Percentiles rank a stretch among this genome's conserved stretches.
Conservation (phyloP, 2,113 vertebrate species). For the Morone saxatilis region DNA sequence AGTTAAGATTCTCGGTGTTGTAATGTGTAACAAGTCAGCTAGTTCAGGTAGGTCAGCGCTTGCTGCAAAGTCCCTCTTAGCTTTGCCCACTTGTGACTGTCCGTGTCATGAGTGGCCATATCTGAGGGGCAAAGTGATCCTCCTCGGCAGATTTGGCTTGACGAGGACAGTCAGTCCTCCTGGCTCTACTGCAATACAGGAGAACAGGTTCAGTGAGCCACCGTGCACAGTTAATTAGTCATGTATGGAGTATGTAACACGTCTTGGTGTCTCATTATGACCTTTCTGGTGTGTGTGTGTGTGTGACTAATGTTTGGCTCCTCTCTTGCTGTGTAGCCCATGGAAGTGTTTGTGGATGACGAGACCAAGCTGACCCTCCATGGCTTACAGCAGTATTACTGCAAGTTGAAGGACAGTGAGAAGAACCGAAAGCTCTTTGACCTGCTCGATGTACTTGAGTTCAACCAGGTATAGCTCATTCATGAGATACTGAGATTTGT, state of each 20-base stretch:
- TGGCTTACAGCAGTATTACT: slow-evolving; percentile 92
- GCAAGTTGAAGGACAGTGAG: slow-evolving; percentile 92
- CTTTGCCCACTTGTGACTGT: slow-evolving; percentile 73
- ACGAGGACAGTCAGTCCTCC: slow-evolving; percentile 21
- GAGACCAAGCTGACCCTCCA: slow-evolving; percentile 93
- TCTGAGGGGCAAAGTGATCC: slow-evolving; percentile 59
- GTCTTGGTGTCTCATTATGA: background rate
- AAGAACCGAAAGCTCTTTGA: slow-evolving; percentile 93
- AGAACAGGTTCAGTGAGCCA: slow-evolving; percentile 31
- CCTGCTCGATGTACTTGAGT: slow-evolving; percentile 90
- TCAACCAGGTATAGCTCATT: slow-evolving; percentile 87
- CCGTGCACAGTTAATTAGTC: background rate
- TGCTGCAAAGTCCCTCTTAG: slow-evolving; percentile 21
- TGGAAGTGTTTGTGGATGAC: slow-evolving; percentile 93
- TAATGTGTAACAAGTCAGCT: background rate
- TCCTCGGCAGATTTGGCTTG: slow-evolving; percentile 33
- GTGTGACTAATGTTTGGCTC: slow-evolving; percentile 9
- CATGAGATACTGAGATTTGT: background rate
- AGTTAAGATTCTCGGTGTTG: fast-evolving
- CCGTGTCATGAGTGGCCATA: slow-evolving; percentile 69
- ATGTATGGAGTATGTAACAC: background rate
- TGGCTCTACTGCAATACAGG: slow-evolving; percentile 27
- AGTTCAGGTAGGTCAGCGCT: background rate
- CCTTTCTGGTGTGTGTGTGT: background rate
- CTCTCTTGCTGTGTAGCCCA: slow-evolving; percentile 81